Conservation (phyloP, 2,113 vertebrate species). For the Poeciliopsis turrubarensis region DNA sequence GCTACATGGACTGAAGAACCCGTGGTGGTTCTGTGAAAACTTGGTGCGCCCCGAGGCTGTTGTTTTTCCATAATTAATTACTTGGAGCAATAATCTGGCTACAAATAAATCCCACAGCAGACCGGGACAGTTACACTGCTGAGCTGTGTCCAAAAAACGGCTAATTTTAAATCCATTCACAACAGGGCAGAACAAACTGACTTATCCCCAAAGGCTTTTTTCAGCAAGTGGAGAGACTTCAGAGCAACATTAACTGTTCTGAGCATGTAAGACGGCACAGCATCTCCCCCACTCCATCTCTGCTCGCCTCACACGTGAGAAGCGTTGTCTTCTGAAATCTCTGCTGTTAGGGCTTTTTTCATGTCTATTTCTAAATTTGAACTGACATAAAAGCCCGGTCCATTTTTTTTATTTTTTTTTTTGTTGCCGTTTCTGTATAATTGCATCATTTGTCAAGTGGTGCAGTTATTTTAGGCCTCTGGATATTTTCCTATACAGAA, state of each 20-base stretch:
- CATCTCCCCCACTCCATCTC: not conserved
- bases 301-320: conserved; percentile 38
- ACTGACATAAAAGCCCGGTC: conserved; percentile 43
- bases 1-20: conserved; percentile 27
- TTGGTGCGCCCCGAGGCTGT: conserved; percentile 54
- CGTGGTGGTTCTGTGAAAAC: conserved; percentile 58
- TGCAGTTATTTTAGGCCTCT: conserved; percentile 46
- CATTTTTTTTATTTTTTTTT: conserved; percentile 21
- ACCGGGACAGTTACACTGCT: not conserved
- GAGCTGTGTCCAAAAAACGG: conserved; percentile 14
- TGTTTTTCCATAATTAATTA: conserved; percentile 71
- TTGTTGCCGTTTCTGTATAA: conserved; percentile 32
- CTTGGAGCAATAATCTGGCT: conserved; percentile 54
- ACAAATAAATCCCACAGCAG: conserved; percentile 17
- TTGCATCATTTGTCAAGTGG: conserved; percentile 57
- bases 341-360: conserved; percentile 30
- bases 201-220: not conserved
- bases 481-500: conserved; percentile 25
- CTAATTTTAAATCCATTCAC: conserved; percentile 21
- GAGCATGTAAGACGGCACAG: conserved; percentile 1
- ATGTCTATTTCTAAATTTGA: conserved; percentile 51
- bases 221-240: conserved; percentile 1
- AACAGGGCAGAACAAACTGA: conserved; percentile 19
- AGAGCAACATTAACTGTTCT: conserved; percentile 13
- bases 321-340: conserved; percentile 32